Evolutionary conservation across 1,140 invertebrate species (phyloP).

Genomic region (Hyphantria cunea): DNA sequence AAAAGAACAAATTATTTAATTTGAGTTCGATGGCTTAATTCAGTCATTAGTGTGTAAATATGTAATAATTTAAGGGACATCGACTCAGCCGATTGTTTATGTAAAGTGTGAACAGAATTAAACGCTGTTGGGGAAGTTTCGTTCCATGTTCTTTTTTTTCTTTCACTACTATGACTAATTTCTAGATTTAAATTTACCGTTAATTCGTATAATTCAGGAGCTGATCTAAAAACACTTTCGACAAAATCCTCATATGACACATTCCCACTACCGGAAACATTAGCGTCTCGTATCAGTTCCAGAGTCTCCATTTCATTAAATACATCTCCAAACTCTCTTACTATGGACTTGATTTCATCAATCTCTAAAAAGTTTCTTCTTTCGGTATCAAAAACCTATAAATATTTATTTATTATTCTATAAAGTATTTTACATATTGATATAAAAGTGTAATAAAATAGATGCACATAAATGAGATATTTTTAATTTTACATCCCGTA

Average conservation of each 20-base stretch:
- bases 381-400: constrained; percentile 70
- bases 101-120: too few relatives aligned
- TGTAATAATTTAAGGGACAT: too few relatives aligned
- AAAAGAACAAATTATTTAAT: too few relatives aligned
- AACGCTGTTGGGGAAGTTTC: too few relatives aligned
- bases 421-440: too few relatives aligned
- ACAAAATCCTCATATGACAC: constrained; percentile 68
- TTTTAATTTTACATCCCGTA: too few relatives aligned
- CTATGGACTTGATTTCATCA: constrained; percentile 63
- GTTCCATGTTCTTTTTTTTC: too few relatives aligned
- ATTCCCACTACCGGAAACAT: constrained; percentile 69
- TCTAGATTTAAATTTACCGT: too few relatives aligned
- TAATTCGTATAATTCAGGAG: constrained; percentile 61
- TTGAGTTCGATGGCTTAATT: too few relatives aligned
- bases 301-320: constrained; percentile 53
- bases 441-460: not conserved
- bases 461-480: not conserved
- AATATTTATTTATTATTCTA: not conserved
- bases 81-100: too few relatives aligned
- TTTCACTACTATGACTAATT: too few relatives aligned
- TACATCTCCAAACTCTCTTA: constrained; percentile 45
- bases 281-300: constrained; percentile 68
- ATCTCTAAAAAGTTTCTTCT: constrained; percentile 62
- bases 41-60: too few relatives aligned
- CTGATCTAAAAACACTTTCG: constrained; percentile 62